Conservation (phyloP, 1,140 invertebrate species). For the Aphelenchoides besseyi region DNA sequence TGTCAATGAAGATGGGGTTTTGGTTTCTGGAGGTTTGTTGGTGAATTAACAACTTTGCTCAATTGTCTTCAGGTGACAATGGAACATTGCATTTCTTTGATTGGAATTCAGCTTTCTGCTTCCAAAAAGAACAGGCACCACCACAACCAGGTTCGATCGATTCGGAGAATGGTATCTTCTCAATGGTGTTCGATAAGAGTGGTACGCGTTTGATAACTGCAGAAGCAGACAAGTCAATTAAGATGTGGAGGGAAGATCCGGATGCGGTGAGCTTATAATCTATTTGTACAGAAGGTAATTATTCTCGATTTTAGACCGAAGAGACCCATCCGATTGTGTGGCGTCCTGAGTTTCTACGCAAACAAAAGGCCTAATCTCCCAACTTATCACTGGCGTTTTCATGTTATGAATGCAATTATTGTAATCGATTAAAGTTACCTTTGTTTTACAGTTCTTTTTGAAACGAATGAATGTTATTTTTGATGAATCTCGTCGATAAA, state of each 20-base stretch:
- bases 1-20: constrained; percentile 84
- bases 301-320: constrained; percentile 73
- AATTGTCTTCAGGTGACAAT: constrained; percentile 72
- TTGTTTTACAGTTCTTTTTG: not conserved
- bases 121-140: constrained; percentile 74
- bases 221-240: constrained; percentile 98
- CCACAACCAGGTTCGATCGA: constrained; percentile 99
- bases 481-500: not conserved
- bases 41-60: constrained; percentile 13
- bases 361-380: constrained; percentile 57
- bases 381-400: not conserved
- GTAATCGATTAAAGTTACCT: not conserved
- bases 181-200: constrained; percentile 87
- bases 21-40: constrained; percentile 83
- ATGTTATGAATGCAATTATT: not conserved
- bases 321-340: constrained; percentile 94
- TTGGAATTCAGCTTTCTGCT: constrained; percentile 97
- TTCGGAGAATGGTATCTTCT: constrained; percentile 93
- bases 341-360: constrained; percentile 87
- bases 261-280: constrained; percentile 72
- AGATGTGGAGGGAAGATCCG: constrained; percentile 97
- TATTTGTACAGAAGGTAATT: constrained; percentile 2
- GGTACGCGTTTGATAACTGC: constrained; percentile 87
- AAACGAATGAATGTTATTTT: not conserved
- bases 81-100: constrained; percentile 98